A percentile compares a stretch with the other conserved stretches of the same genome.
phyloP scores from a whole-genome alignment of 2,797 vertebrate genomes.

The Propithecus deckenii region DNA sequence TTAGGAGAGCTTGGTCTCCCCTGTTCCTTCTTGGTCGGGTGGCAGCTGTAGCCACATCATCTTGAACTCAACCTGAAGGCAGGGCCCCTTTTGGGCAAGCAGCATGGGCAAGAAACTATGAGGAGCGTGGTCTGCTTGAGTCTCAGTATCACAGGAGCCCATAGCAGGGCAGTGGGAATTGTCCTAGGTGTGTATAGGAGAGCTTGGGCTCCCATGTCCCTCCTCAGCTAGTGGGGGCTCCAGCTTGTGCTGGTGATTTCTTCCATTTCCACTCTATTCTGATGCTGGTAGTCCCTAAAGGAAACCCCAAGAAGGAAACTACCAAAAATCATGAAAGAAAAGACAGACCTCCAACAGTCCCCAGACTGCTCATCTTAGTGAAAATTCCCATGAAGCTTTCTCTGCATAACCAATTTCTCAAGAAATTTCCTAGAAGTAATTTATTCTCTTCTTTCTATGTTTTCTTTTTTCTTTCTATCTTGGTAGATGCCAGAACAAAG shows the following conservation, averaged over 20 bases:
- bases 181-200: no score
- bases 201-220: no score
- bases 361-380: background rate
- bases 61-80: no score
- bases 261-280: background rate
- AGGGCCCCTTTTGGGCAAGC: no score
- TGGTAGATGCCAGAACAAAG: background rate
- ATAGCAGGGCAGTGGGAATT: no score
- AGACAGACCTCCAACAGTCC: background rate
- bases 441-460: background rate
- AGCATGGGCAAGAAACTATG: no score
- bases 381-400: background rate
- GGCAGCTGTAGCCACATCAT: no score
- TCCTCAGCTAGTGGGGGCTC: no score
- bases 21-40: no score
- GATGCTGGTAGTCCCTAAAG: background rate
- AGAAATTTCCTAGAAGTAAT: background rate
- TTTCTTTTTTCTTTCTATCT: background rate
- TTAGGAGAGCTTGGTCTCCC: no score
- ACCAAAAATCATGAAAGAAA: background rate
- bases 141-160: no score
- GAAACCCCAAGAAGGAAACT: background rate
- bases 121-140: no score
- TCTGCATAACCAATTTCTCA: background rate
- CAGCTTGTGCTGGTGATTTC: background rate